Percentiles rank a stretch among this genome's conserved stretches.
phyloP scores from a whole-genome alignment of 1,140 invertebrate genomes.

The Berghia stephanieae region DNA sequence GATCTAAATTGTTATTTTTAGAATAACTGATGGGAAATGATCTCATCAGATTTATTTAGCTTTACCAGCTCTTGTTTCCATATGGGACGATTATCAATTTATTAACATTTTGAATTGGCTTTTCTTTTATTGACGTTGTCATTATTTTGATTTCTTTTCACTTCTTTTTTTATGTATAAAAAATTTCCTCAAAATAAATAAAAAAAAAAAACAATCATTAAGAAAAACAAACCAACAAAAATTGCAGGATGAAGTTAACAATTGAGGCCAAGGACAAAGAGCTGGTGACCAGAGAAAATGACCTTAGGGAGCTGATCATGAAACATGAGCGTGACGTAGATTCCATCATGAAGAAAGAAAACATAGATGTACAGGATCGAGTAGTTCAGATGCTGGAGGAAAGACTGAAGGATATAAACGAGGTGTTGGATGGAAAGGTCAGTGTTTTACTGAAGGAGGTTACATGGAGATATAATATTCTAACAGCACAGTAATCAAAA shows the following conservation, averaged over 20 bases:
- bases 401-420: slow-evolving; percentile 59
- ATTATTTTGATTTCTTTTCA: neutral
- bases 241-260: slow-evolving; percentile 38
- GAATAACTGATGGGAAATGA: no score
- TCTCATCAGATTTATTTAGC: no score
- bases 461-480: no score
- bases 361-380: slow-evolving; percentile 57
- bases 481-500: no score
- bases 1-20: no score
- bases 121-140: neutral
- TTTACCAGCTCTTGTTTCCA: no score
- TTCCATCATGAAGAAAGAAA: slow-evolving; percentile 55
- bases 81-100: neutral
- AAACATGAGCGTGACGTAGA: slow-evolving; percentile 61
- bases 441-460: no score
- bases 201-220: no score
- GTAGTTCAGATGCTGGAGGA: slow-evolving; percentile 62
- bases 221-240: no score
- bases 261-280: slow-evolving; percentile 56
- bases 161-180: no score
- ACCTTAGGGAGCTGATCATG: slow-evolving; percentile 55
- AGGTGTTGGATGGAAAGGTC: slow-evolving; percentile 57
- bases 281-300: slow-evolving; percentile 50
- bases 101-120: neutral
- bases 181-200: no score